Conservation (phyloP, 1,140 invertebrate genomes). For the Tyrophagus putrescentiae region DNA sequence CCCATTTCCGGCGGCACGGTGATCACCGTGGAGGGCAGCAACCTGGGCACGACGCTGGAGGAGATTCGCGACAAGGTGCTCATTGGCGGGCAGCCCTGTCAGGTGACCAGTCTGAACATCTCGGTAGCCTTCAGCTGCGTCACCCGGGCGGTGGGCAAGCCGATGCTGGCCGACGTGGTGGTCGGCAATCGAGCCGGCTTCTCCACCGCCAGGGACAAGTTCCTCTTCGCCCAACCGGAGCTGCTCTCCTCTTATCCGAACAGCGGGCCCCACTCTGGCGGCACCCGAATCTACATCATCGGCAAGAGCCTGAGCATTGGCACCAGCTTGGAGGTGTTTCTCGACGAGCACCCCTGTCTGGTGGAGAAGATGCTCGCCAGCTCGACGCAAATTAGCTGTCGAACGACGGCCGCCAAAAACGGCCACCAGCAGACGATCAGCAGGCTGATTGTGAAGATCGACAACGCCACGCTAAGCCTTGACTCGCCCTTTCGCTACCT, state of each 20-base stretch:
- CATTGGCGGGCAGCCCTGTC: constrained; percentile 74
- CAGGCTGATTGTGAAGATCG: constrained; percentile 60
- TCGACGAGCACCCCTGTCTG: constrained; percentile 72
- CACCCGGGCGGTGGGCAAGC: background rate
- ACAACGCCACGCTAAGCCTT: constrained; percentile 60
- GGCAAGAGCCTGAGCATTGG: constrained; percentile 88
- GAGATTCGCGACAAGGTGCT: constrained; percentile 78
- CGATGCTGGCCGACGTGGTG: constrained; percentile 60
- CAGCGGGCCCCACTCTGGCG: constrained; percentile 79
- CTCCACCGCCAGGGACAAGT: constrained; percentile 70
- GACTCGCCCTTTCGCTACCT: constrained; percentile 69
- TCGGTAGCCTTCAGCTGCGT: constrained; percentile 44
- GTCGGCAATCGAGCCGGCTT: constrained; percentile 75
- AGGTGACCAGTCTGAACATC: constrained; percentile 69
- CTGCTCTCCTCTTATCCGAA: constrained; percentile 43
- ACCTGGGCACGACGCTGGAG: constrained; percentile 71
- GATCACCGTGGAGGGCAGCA: constrained; percentile 85
- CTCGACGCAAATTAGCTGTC: constrained; percentile 20
- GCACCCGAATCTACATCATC: constrained; percentile 73
- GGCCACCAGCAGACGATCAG: background rate
- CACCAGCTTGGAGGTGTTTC: constrained; percentile 62
- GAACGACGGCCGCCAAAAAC: constrained; percentile 16
- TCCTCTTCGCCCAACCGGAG: constrained; percentile 35
- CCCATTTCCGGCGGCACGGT: constrained; percentile 87
- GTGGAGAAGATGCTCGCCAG: constrained; percentile 47